Conservation (phyloP, 2,888 invertebrate genomes). For the Spisula solida region DNA sequence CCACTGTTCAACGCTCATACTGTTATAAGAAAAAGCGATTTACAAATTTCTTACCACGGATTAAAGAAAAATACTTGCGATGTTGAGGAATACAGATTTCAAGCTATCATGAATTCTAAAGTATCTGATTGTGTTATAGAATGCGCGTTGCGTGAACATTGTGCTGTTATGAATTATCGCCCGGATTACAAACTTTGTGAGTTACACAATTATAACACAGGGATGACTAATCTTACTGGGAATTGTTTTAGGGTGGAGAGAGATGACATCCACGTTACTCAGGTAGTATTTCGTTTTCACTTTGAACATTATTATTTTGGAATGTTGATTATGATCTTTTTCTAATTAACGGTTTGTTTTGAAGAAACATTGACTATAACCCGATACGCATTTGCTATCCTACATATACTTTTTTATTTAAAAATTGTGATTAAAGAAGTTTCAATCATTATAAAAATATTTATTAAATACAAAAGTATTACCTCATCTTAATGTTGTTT, state of each 20-base stretch:
- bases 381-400: no score
- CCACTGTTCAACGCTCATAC: no score
- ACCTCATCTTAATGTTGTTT: no score
- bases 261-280: not conserved
- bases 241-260: not conserved
- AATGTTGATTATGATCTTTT: no score
- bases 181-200: not conserved
- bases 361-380: no score
- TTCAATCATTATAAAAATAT: no score
- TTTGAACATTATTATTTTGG: no score
- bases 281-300: not conserved
- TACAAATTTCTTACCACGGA: not conserved
- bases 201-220: not conserved
- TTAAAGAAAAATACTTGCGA: not conserved
- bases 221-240: not conserved
- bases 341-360: no score
- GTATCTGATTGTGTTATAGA: not conserved
- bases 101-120: not conserved
- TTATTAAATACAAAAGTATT: no score
- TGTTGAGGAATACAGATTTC: slow-evolving; percentile 10
- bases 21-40: not conserved
- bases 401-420: no score
- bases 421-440: no score
- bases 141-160: not conserved
- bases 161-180: not conserved